Evolutionary conservation across 2,797 vertebrate genomes (phyloP).

Genomic region (Xenopus petersii): DNA sequence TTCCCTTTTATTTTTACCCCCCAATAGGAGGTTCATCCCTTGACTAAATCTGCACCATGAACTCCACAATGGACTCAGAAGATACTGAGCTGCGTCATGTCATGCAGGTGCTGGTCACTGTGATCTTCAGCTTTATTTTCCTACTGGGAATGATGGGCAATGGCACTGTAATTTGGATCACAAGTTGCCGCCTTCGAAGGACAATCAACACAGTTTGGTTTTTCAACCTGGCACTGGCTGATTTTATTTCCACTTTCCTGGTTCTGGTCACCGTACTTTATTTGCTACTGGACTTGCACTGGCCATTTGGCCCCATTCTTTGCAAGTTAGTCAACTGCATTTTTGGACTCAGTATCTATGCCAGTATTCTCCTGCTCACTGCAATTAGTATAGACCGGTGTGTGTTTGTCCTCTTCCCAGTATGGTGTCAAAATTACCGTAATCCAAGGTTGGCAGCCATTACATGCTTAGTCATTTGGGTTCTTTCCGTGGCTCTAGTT

Average conservation of each 20-base stretch:
- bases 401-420: slow-evolving; percentile 48
- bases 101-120: slow-evolving; percentile 43
- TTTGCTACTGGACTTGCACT: slow-evolving; percentile 49
- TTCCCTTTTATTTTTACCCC: neutral
- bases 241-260: slow-evolving; percentile 50
- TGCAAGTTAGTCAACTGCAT: slow-evolving; percentile 53
- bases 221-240: slow-evolving; percentile 50
- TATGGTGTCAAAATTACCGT: slow-evolving; percentile 54
- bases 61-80: slow-evolving; percentile 24
- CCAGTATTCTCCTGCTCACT: slow-evolving; percentile 47
- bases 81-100: slow-evolving; percentile 27
- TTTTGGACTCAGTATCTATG: slow-evolving; percentile 50
- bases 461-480: slow-evolving; percentile 45
- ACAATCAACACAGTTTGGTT: slow-evolving; percentile 53
- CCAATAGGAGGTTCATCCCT: neutral
- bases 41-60: slow-evolving; percentile 17
- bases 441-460: slow-evolving; percentile 34
- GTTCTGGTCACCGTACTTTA: slow-evolving; percentile 50
- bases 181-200: slow-evolving; percentile 47
- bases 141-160: slow-evolving; percentile 49
- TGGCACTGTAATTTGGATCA: slow-evolving; percentile 51
- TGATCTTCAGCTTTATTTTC: slow-evolving; percentile 50
- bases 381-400: slow-evolving; percentile 52
- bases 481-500: slow-evolving; percentile 48
- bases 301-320: slow-evolving; percentile 50